Evolutionary conservation across 2,113 vertebrate species (phyloP).

Genomic region (Vulpes lagopus): DNA sequence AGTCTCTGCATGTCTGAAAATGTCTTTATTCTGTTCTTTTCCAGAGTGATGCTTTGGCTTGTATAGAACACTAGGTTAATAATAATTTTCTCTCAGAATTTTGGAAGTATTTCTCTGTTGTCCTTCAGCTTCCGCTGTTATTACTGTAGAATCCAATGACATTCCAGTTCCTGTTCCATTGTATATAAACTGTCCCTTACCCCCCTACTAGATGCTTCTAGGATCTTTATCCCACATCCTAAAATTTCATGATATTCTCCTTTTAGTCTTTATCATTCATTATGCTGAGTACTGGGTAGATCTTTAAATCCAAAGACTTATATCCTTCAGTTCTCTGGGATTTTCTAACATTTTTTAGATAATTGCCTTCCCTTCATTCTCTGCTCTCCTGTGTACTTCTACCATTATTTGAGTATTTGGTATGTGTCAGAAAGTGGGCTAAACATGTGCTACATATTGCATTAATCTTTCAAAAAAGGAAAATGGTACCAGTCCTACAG

Average conservation of each 20-base stretch:
- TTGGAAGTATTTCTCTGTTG: background rate
- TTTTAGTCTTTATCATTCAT: background rate
- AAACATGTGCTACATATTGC: background rate
- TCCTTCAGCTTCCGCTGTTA: background rate
- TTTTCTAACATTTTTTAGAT: background rate
- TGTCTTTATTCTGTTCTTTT: background rate
- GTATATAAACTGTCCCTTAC: background rate
- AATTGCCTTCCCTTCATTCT: conserved; percentile 20
- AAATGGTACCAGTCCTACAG: background rate
- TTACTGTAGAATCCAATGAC: background rate
- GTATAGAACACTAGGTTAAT: background rate
- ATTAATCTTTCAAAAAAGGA: background rate
- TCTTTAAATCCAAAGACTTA: conserved; percentile 9
- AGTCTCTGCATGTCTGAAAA: background rate
- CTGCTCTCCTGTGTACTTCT: background rate
- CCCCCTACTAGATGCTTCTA: background rate
- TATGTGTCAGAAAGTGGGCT: background rate
- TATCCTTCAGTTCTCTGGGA: background rate
- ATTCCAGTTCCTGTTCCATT: background rate
- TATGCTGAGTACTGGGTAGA: background rate
- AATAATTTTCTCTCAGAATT: conserved; percentile 14
- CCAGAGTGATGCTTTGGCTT: background rate
- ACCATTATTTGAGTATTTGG: background rate
- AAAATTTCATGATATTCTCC: background rate
- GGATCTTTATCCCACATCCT: background rate